Evolutionary conservation across 2,888 invertebrate genomes (phyloP).

Genomic region (Phragmatobia fuliginosa): DNA sequence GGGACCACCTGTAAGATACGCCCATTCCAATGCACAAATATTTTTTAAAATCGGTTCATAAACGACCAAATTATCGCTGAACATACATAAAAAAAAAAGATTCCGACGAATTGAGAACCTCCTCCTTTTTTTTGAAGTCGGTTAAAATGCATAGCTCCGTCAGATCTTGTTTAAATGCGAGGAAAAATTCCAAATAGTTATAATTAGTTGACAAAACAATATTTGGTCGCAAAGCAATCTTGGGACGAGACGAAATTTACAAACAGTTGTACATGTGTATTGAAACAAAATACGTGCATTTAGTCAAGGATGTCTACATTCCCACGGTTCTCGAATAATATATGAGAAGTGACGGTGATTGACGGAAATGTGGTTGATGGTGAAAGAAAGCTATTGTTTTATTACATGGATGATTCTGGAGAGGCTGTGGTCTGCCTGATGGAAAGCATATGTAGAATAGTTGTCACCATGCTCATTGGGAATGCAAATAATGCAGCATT

Average conservation of each 20-base stretch:
- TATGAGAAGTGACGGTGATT: background rate
- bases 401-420: too few relatives aligned
- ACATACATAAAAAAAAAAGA: too few relatives aligned
- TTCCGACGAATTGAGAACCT: too few relatives aligned
- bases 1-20: too few relatives aligned
- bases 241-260: background rate
- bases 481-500: too few relatives aligned
- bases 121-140: too few relatives aligned
- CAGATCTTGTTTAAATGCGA: background rate
- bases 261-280: background rate
- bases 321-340: background rate
- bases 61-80: too few relatives aligned
- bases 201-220: background rate
- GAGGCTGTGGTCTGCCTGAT: too few relatives aligned
- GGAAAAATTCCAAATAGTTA: background rate
- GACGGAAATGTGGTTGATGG: background rate
- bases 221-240: background rate
- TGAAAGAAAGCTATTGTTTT: background rate
- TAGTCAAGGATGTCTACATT: background rate
- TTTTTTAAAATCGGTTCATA: too few relatives aligned
- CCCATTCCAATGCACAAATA: too few relatives aligned
- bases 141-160: background rate
- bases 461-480: too few relatives aligned
- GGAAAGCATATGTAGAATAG: too few relatives aligned
- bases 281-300: background rate